phyloP scores from a whole-genome alignment of 2,113 vertebrate species.

The Saccopteryx bilineata region DNA sequence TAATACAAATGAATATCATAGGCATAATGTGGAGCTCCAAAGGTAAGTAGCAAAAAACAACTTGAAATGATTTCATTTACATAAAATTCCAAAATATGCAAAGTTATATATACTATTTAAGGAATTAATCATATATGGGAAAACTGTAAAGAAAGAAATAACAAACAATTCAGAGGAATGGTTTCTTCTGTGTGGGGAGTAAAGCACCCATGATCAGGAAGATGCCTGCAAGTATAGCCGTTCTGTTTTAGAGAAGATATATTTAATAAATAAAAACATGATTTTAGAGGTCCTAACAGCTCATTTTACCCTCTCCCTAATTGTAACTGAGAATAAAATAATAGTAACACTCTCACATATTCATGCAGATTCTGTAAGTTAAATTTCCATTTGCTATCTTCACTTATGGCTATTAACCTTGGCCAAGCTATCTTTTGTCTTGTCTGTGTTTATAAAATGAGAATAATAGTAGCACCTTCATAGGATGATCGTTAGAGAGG shows the following conservation, averaged over 20 bases:
- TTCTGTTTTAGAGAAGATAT: background rate
- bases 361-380: background rate
- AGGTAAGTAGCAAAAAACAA: background rate
- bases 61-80: background rate
- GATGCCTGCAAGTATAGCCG: background rate
- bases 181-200: background rate
- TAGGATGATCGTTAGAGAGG: background rate
- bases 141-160: conserved; percentile 50
- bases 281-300: conserved; percentile 2
- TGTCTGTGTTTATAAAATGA: background rate
- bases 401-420: background rate
- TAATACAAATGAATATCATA: conserved; percentile 24
- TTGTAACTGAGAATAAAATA: conserved; percentile 24
- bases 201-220: background rate
- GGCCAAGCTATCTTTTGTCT: background rate
- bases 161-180: background rate
- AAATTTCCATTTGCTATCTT: conserved; percentile 24
- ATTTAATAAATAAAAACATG: conserved; percentile 38
- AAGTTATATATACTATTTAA: conserved; percentile 4
- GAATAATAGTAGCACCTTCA: background rate
- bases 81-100: conserved; percentile 9
- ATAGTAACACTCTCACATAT: background rate
- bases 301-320: background rate
- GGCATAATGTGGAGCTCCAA: background rate
- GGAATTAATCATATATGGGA: background rate